Evolutionary conservation across 2,888 invertebrate genomes (phyloP).

Genomic region (Agonum fuliginosum): DNA sequence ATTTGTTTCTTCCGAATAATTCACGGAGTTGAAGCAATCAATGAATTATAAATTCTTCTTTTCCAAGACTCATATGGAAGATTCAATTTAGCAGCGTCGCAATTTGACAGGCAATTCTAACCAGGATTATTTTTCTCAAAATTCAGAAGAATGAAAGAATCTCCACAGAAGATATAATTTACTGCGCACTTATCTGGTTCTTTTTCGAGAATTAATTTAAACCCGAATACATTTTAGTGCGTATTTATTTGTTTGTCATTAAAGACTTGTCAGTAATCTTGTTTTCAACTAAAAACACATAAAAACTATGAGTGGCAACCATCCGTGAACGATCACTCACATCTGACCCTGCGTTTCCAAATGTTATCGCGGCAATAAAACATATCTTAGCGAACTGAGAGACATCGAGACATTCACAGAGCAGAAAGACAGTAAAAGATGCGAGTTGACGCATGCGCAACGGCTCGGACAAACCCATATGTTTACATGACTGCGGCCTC

Average conservation of each 20-base stretch:
- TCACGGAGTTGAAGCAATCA: no score
- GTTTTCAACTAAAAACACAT: constrained; percentile 57
- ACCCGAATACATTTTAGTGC: constrained; percentile 16
- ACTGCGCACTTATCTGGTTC: neutral
- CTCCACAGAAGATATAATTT: no score
- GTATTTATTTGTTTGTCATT: constrained; percentile 33
- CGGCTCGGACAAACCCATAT: constrained; percentile 52
- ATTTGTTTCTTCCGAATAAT: no score
- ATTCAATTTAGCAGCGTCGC: no score
- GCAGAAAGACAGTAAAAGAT: constrained; percentile 42
- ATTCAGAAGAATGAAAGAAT: no score
- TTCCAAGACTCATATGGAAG: no score
- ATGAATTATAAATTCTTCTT: no score
- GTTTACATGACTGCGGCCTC: constrained; percentile 52
- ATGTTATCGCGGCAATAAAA: constrained; percentile 56
- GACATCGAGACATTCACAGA: neutral
- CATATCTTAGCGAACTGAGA: no score
- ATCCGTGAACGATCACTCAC: constrained; percentile 56
- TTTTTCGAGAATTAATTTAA: constrained; percentile 23
- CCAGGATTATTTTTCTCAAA: no score
- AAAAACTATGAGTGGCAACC: constrained; percentile 41
- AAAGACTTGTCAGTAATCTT: constrained; percentile 47
- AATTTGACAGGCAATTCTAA: no score
- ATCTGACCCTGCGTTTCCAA: constrained; percentile 54
- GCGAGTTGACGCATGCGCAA: constrained; percentile 51